Conservation (phyloP, 2,888 invertebrate genomes). For the Melinaea menophilus region DNA sequence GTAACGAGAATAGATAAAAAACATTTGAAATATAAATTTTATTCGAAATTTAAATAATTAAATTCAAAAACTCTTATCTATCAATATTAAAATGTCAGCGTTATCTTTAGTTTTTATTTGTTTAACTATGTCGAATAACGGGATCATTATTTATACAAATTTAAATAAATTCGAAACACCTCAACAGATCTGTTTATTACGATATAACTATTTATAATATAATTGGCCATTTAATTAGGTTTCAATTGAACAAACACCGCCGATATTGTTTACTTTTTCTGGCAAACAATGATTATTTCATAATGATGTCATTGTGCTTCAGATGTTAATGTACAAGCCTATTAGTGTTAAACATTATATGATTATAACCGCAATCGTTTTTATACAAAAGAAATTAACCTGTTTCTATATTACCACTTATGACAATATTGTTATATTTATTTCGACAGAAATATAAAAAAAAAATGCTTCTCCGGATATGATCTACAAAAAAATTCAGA, state of each 20-base stretch:
- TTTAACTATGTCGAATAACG: slow-evolving; percentile 52
- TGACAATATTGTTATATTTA: too few species aligned
- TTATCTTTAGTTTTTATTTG: not conserved
- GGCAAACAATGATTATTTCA: slow-evolving; percentile 18
- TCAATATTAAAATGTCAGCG: not conserved
- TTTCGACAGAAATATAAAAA: too few species aligned
- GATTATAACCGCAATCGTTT: not conserved
- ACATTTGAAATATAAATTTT: too few species aligned
- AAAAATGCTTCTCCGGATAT: too few species aligned
- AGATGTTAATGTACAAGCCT: not conserved
- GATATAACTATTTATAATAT: slow-evolving; percentile 35
- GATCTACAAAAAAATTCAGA: too few species aligned
- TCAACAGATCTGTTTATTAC: slow-evolving; percentile 58
- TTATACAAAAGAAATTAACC: too few species aligned
- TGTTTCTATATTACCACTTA: too few species aligned
- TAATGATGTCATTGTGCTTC: slow-evolving; percentile 18
- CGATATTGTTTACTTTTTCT: slow-evolving; percentile 38
- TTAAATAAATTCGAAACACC: slow-evolving; percentile 52
- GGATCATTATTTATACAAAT: slow-evolving; percentile 55
- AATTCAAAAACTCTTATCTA: too few species aligned
- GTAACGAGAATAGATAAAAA: not conserved
- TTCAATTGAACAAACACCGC: slow-evolving; percentile 53
- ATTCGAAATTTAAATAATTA: too few species aligned
- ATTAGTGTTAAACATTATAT: not conserved
- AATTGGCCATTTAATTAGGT: slow-evolving; percentile 39